Conservation (phyloP, 2,888 invertebrate genomes). For the Nomada fabriciana region DNA sequence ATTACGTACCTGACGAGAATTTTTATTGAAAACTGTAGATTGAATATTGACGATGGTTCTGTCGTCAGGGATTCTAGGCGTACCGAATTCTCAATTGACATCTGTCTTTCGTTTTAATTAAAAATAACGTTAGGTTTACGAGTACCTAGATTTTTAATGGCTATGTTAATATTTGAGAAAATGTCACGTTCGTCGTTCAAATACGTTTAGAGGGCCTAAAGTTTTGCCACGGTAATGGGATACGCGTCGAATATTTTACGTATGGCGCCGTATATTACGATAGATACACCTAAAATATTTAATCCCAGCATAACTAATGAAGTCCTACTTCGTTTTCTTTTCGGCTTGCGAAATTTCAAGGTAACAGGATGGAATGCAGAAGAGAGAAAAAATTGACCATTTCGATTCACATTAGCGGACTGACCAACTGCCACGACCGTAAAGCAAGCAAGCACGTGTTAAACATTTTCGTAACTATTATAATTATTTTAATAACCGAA, state of each 20-base stretch:
- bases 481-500: not conserved
- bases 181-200: not conserved
- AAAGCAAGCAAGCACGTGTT: not conserved
- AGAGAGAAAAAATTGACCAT: not conserved
- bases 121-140: not conserved
- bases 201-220: not conserved
- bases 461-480: not conserved
- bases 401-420: not conserved
- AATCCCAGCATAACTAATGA: constrained; percentile 31
- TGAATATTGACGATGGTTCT: not conserved
- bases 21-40: not conserved
- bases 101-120: not conserved
- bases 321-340: constrained; percentile 4
- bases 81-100: no score
- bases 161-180: constrained; percentile 9
- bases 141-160: not conserved
- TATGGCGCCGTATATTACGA: not conserved
- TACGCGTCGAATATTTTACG: constrained; percentile 28
- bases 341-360: constrained; percentile 38
- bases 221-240: not conserved
- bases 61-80: not conserved
- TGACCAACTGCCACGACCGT: not conserved
- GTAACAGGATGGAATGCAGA: not conserved
- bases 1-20: not conserved
- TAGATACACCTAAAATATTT: constrained; percentile 13